Percentiles rank a stretch among this genome's conserved stretches.
phyloP scores from a whole-genome alignment of 2,888 invertebrate species.

The Yponomeuta cagnagella region DNA sequence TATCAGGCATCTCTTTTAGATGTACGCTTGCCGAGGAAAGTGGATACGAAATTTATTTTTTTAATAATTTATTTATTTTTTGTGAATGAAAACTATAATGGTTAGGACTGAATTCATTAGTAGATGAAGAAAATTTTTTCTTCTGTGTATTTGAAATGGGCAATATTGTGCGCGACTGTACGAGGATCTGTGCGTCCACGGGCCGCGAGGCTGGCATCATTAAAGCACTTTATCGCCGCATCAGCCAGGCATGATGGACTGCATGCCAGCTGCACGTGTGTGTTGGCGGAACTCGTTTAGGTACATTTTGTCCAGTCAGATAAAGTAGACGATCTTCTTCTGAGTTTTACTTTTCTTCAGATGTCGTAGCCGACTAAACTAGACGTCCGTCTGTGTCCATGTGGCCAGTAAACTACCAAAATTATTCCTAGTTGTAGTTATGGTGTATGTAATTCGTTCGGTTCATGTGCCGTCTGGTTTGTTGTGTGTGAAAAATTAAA shows the following conservation, averaged over 20 bases:
- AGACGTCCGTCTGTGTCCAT: no score
- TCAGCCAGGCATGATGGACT: neutral
- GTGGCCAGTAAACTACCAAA: no score
- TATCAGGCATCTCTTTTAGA: conserved; percentile 39
- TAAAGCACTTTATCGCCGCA: neutral
- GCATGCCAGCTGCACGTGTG: neutral
- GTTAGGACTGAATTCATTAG: neutral
- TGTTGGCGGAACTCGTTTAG: neutral
- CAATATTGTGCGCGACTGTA: neutral
- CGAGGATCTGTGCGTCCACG: neutral
- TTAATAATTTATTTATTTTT: no score
- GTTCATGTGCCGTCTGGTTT: no score
- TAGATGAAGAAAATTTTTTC: neutral
- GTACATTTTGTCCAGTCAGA: no score
- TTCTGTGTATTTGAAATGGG: neutral
- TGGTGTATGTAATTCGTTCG: no score
- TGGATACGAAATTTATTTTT: conserved; percentile 9
- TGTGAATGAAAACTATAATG: no score
- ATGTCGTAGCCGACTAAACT: no score
- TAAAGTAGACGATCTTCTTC: no score
- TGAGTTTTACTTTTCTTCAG: no score
- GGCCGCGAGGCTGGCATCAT: neutral
- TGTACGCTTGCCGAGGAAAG: conserved; percentile 24
- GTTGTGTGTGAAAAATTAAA: no score
- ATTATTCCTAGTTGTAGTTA: no score